Evolutionary conservation across 2,113 vertebrate genomes (phyloP).

Genomic region (Hippocampus mohnikei): DNA sequence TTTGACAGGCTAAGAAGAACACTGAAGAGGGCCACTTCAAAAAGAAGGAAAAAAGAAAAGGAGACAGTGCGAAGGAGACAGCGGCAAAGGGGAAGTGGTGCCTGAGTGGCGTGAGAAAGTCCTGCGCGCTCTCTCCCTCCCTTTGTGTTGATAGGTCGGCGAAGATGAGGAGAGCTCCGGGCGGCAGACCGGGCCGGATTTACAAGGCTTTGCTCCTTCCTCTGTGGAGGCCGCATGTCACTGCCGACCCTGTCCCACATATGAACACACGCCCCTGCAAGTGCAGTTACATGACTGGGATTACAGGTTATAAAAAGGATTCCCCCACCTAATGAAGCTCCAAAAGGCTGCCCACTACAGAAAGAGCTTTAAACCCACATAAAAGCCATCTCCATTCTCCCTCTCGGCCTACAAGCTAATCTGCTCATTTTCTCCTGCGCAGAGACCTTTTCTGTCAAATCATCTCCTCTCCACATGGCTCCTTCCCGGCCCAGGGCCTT

Average conservation of each 20-base stretch:
- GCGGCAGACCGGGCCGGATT: slow-evolving; percentile 59
- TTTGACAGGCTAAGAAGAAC: slow-evolving; percentile 28
- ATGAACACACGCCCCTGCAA: slow-evolving; percentile 13
- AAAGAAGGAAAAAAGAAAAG: slow-evolving; percentile 19
- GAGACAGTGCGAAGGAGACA: slow-evolving; percentile 49
- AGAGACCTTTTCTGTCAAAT: slow-evolving; percentile 37
- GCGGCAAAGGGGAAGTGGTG: slow-evolving; percentile 53
- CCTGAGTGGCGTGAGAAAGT: slow-evolving; percentile 68
- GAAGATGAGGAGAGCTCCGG: slow-evolving; percentile 58
- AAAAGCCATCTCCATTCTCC: slow-evolving; percentile 44
- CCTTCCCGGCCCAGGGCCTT: slow-evolving; percentile 21
- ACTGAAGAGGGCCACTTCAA: slow-evolving; percentile 17
- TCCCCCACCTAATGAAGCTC: slow-evolving; percentile 16
- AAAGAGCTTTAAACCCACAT: slow-evolving; percentile 35
- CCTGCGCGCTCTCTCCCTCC: slow-evolving; percentile 40
- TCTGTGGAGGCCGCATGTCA: slow-evolving; percentile 58
- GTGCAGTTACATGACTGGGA: slow-evolving; percentile 39
- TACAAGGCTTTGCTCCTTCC: slow-evolving; percentile 69
- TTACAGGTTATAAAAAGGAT: slow-evolving; percentile 32
- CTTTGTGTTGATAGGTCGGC: slow-evolving; percentile 56
- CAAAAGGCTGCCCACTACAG: slow-evolving; percentile 37
- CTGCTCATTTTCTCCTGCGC: slow-evolving; percentile 46
- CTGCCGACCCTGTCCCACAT: slow-evolving; percentile 15
- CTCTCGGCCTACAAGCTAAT: slow-evolving; percentile 50
- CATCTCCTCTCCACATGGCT: slow-evolving; percentile 23